These are phyloP conservation scores for Halcyon smyrnensis DNA, from an alignment of 2,797 vertebrate species.

Conservation along the genomic window DNA sequence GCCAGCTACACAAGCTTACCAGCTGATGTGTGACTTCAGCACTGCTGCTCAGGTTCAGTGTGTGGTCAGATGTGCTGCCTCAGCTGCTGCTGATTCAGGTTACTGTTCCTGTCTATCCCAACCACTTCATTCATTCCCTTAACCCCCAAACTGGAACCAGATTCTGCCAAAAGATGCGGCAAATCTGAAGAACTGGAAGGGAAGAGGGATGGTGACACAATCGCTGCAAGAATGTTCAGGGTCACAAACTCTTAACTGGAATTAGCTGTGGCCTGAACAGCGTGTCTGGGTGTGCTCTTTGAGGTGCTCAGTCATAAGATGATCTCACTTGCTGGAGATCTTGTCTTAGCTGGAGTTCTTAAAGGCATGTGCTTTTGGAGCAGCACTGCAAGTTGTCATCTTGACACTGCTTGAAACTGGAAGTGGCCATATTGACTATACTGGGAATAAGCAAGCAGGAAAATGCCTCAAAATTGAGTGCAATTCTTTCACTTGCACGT, in stretches of 20 bases:
- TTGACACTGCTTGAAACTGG: neutral
- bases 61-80: neutral
- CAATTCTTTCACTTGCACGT: neutral
- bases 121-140: neutral
- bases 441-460: neutral
- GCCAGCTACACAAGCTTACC: neutral
- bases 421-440: neutral
- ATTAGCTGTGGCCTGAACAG: neutral
- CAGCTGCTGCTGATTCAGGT: neutral
- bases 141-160: neutral
- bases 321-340: neutral
- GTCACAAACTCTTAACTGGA: neutral
- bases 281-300: accelerated
- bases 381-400: neutral
- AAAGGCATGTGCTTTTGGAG: neutral
- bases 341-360: neutral
- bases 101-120: neutral
- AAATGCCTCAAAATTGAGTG: neutral
- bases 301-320: neutral
- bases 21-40: neutral
- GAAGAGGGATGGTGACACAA: neutral
- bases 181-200: neutral
- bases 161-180: neutral
- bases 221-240: neutral
- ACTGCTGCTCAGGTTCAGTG: neutral